Base-by-base conservation (phyloP, 2,797 vertebrate species). In the Myotis myotis region DNA sequence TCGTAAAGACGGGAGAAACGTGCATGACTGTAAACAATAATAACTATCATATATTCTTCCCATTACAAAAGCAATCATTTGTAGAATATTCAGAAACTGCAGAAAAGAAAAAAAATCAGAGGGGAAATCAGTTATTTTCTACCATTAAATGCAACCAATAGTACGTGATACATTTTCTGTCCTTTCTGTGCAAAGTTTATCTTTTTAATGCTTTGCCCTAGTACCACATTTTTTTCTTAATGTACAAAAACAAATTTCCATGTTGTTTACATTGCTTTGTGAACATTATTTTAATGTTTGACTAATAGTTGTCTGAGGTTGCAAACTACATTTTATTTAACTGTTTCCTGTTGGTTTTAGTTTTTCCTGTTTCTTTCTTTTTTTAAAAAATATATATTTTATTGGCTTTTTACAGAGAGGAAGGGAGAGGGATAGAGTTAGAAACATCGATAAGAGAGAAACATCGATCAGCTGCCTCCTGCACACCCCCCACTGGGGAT, bases 181-280 rank as follows among this genome's bases (percentile, higher is more conserved):
- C 64, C 94, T 92, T 94, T 94, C 78, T 90, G 8, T 91, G 41
- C 20, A 74, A 23, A 25, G 23, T 89, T 89, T 33, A 71, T 44
- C 76, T 86, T 94, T 93, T 85, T 13, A 80, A 0, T 89, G 62
- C 12, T 49, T 87, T 80, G 87, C 6, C 30, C 13, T 86, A 44
- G 3, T 74, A 49, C 76, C 5, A 16, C 30, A 0, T 71, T 47
- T 87, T 66, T 89, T 91, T 82, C 47, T 91, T 90, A 92, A 68
- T 57, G 92, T 89, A 66, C 47, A 91, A 75, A 90, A 88, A 23
- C 19, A 44, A 78, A 85, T 93, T 91, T 33, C 47, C 3, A 28
- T 90, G 71, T 92, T 86, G 33, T 74, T 95, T 19, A 94, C 41
- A 38, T 74, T 87, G 30, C 9, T 71, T 89, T 72, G 22, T 75